Base-by-base conservation (phyloP, 2,113 vertebrate genomes). In the Callipepla californica region DNA sequence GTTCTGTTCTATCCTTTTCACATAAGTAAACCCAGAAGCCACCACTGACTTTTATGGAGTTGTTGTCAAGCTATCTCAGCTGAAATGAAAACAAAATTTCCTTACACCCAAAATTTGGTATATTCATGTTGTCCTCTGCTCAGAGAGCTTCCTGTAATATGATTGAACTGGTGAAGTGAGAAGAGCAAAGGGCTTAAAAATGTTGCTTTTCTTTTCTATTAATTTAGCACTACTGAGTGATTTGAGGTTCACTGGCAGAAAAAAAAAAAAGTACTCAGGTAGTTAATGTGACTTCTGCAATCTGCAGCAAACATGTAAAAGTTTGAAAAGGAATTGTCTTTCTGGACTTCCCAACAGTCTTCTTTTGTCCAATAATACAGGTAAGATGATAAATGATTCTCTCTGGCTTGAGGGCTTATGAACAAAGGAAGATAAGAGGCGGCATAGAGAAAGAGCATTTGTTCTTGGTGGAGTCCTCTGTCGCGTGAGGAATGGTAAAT, bases 331-430 rank as follows among this genome's bases (percentile, higher is more conserved):
- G 38, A 84, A 9, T 47, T 84, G 87, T 83, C 59, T 23, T 22
- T 85, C 55, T 50, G 2, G 0, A 32, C 38, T 68, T 57, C 68
- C 74, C 58, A 67, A 6, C 15, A 44, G 21, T 32, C 16, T 88
- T 13, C 34, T 51, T n/a, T 89, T 77, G 53, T 4, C 25, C 38
- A 86, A 5, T 13, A 40, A 20, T 25, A 9, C 34, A 58, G 48
- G 47, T 53, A 77, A 77, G 63, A 63, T 67, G 36, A 69, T 80
- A 1, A 1, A 55, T 70, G 63, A 42, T 36, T 65, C 74, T 47
- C 85, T 79, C 50, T 95, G 50, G 72, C 58, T 94, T 34, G 55
- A 90, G 65, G 80, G 65, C 36, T 76, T 89, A 87, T 77, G 67
- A 91, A 85, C 73, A 82, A 87, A 85, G 57, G 36, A 85, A 72